Base-by-base conservation (phyloP, 1,140 invertebrate genomes). In the Drosophila littoralis region DNA sequence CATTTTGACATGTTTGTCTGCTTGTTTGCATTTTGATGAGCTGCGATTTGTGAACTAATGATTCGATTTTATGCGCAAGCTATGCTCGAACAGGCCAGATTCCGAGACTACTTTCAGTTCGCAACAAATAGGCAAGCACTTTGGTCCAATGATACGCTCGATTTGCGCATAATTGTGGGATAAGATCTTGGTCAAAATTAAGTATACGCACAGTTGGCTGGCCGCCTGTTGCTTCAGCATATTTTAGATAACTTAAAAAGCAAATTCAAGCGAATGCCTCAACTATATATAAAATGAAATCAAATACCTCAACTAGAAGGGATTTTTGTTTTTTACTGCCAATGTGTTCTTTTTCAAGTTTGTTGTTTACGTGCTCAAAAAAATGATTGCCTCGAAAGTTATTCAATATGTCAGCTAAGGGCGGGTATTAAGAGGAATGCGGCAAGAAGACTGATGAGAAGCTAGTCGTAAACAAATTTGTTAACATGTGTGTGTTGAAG, bases 191-290 rank as follows among this genome's bases (percentile, higher is more conserved):
- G 2, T 6, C 42, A 15, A 40, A 63, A 63, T 51, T n/a, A 42
- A 63, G 60, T 51, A 51, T 51, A 38, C 60, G 35, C n/a, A 12
- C 36, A 22, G 36, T 55, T 36, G 13, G 33, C 33, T 38, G 33
- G 12, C 33, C 52, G 13, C 5, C 6, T 28, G 22, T 28, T 28
- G 22, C 22, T 5, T 28, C 22, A 28, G 22, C 22, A 28, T 0
- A 28, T 28, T 28, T 28, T 28, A 28, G 4, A 28, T 5, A 6
- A 28, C 5, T 28, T 28, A 28, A 28, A 28, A 28, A 28, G 22
- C 22, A 28, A 28, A 28, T 28, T 5, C 22, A 28, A 28, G 4
- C 22, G 22, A 5, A 28, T 5, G 22, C 22, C 3, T 28, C 0
- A 0, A 5, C 22, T 28, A 28, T 28, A 28, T 28, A 0, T 28